Evolutionary conservation across 2,888 invertebrate species (phyloP).

Genomic region (Camptogramma bilineatum): DNA sequence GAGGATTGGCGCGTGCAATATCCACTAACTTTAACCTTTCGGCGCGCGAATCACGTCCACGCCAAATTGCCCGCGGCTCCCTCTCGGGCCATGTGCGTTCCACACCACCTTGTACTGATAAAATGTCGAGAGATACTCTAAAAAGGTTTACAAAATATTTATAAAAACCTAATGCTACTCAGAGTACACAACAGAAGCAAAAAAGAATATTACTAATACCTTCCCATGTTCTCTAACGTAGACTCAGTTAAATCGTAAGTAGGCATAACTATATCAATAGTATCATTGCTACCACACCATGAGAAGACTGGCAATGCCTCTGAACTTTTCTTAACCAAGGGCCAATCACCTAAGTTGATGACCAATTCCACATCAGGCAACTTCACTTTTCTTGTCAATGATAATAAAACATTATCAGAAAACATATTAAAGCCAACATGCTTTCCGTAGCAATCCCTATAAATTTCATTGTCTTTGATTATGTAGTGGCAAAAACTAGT

Average conservation of each 20-base stretch:
- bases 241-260: constrained; percentile 98
- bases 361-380: constrained; percentile 96
- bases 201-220: constrained; percentile 79
- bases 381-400: constrained; percentile 91
- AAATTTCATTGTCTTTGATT: constrained; percentile 92
- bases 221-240: constrained; percentile 96
- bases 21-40: constrained; percentile 93
- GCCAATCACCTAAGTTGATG: constrained; percentile 98
- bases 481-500: constrained; percentile 96
- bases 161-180: background rate
- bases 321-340: constrained; percentile 87
- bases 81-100: constrained; percentile 90
- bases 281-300: constrained; percentile 97
- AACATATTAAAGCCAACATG: constrained; percentile 99
- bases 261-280: constrained; percentile 95
- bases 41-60: constrained; percentile 95
- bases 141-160: constrained; percentile 38
- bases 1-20: constrained; percentile 88
- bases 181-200: background rate
- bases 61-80: constrained; percentile 92
- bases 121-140: constrained; percentile 94
- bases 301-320: constrained; percentile 94
- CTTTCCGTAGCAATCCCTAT: constrained; percentile 96
- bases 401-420: constrained; percentile 94
- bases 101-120: constrained; percentile 94